Conservation (phyloP, 2,113 vertebrate species). For the Clinocottus analis region DNA sequence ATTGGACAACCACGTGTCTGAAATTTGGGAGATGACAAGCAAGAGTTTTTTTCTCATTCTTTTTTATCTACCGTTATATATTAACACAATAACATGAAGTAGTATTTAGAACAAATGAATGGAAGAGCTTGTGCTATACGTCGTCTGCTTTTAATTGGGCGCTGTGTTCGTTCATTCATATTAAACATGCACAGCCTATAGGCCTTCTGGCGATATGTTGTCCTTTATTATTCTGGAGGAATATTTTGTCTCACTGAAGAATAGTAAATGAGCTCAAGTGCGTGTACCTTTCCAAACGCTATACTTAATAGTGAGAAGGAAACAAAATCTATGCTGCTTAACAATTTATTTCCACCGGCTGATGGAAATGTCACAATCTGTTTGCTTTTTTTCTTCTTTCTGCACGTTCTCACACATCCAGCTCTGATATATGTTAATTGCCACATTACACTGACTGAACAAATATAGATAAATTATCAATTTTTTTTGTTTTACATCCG, state of each 20-base stretch:
- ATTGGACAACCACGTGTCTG: slow-evolving; percentile 72
- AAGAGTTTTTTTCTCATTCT: slow-evolving; percentile 29
- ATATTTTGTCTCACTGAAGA: slow-evolving; percentile 31
- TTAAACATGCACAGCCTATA: slow-evolving; percentile 48
- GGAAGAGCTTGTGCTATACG: background rate
- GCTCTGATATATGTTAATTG: background rate
- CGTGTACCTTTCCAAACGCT: background rate
- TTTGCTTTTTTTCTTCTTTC: background rate
- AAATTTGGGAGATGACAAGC: slow-evolving; percentile 42
- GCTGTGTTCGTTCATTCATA: slow-evolving; percentile 46
- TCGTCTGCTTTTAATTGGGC: slow-evolving; percentile 48
- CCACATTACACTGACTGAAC: background rate
- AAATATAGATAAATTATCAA: background rate
- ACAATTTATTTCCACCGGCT: background rate
- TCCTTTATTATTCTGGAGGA: slow-evolving; percentile 49
- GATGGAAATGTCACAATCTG: background rate
- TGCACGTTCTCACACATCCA: background rate
- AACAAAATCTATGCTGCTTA: background rate
- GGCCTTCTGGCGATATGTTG: slow-evolving; percentile 64
- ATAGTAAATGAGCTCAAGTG: slow-evolving; percentile 23
- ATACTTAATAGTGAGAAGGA: background rate
- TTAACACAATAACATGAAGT: slow-evolving; percentile 8
- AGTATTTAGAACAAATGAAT: background rate
- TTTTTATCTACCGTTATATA: slow-evolving; percentile 7
- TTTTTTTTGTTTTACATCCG: background rate